phyloP scores from a whole-genome alignment of 1,140 invertebrate genomes.

The Drosophila kikkawai region DNA sequence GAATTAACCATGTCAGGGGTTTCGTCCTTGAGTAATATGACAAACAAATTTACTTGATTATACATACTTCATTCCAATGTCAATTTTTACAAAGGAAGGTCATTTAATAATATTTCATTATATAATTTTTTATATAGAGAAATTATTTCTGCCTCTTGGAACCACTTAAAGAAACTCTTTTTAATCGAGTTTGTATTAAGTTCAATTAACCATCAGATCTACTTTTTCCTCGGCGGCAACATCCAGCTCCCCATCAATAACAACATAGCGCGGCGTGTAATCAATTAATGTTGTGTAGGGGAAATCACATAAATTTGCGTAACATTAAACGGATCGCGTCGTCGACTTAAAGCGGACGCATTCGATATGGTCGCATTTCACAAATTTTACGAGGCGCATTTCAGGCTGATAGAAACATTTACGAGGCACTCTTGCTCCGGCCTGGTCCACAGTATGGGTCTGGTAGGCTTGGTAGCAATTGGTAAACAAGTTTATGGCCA shows the following conservation, averaged over 20 bases:
- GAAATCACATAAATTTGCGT: constrained; percentile 75
- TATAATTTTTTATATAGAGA: not conserved
- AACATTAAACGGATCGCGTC: constrained; percentile 74
- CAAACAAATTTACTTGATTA: constrained; percentile 23
- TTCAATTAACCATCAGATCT: constrained; percentile 11
- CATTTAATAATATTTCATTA: not conserved
- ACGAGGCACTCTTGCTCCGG: constrained; percentile 41
- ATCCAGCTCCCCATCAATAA: constrained; percentile 18
- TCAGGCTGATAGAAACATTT: constrained; percentile 78
- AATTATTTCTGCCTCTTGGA: not conserved
- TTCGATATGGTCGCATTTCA: constrained; percentile 71
- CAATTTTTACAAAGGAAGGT: not conserved
- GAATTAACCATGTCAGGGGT: constrained; percentile 5
- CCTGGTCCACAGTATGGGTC: constrained; percentile 1
- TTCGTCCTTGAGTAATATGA: constrained; percentile 7
- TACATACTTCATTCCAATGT: constrained; percentile 11
- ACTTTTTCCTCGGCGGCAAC: constrained; percentile 2
- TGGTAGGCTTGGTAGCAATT: constrained; percentile 49
- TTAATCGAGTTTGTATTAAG: too few relatives aligned
- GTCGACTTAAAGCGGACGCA: constrained; percentile 34
- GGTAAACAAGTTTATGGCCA: constrained; percentile 59
- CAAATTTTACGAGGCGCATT: constrained; percentile 78
- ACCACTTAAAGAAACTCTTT: not conserved
- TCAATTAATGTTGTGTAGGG: constrained; percentile 71
- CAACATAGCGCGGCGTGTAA: constrained; percentile 39